These are phyloP conservation scores for Pseudochirops corinnae DNA, from an alignment of 2,797 vertebrate genomes.

Conservation along the genomic window DNA sequence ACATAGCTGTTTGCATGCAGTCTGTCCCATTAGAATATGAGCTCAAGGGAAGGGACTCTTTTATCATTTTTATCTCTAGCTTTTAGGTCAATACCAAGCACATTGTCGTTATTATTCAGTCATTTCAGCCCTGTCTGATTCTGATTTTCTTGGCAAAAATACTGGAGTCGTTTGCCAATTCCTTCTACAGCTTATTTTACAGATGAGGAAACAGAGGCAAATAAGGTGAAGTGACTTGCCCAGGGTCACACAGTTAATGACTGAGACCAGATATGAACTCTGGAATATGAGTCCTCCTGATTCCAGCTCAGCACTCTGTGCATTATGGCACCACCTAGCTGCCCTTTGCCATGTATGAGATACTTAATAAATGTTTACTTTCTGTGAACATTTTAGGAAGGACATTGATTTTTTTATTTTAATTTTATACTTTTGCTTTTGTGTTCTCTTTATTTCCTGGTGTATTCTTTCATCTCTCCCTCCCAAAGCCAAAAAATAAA, in stretches of 20 bases:
- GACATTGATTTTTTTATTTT: neutral
- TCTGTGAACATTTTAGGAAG: neutral
- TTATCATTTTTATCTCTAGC: neutral
- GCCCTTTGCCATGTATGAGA: too few species aligned
- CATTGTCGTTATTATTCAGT: neutral
- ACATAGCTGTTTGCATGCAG: neutral
- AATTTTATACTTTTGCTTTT: neutral
- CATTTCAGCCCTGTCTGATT: neutral
- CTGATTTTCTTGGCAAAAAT: neutral
- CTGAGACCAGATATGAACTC: too few species aligned
- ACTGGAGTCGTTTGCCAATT: neutral
- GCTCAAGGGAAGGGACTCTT: neutral
- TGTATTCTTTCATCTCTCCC: neutral
- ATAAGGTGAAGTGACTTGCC: neutral
- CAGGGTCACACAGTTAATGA: neutral
- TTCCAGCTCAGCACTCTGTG: too few species aligned
- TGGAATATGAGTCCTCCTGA: too few species aligned
- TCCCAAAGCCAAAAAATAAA: neutral
- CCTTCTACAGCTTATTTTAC: neutral
- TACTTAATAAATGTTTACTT: neutral
- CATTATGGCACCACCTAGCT: too few species aligned
- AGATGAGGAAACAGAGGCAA: neutral
- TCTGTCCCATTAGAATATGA: neutral
- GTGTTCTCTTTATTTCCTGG: neutral
- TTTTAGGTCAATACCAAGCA: neutral